Percentiles rank a stretch among this genome's conserved stretches.
Conservation (phyloP, 2,888 invertebrate species). For the Clostera curtula region DNA sequence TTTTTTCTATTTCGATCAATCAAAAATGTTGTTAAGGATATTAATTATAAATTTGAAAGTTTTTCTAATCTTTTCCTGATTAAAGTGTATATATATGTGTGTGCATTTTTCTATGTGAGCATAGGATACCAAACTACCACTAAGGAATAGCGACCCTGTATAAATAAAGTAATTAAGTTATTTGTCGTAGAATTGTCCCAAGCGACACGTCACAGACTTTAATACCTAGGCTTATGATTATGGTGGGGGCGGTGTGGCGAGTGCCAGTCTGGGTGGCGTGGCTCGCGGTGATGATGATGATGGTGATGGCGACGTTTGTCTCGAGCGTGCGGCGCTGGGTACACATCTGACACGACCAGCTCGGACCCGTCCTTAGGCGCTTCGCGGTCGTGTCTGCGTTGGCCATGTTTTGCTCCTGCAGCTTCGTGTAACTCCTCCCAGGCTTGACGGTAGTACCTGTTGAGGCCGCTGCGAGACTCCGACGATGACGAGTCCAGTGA, state of each 20-base stretch:
- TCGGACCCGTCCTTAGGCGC: constrained; percentile 84
- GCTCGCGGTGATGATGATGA: constrained; percentile 83
- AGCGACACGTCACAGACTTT: constrained; percentile 10
- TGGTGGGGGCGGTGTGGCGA: constrained; percentile 72
- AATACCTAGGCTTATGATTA: constrained; percentile 71
- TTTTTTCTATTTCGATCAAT: too few species aligned
- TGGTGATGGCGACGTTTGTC: constrained; percentile 82
- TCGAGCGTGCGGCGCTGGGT: constrained; percentile 52
- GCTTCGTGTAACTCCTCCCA: constrained; percentile 95
- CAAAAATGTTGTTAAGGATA: too few species aligned
- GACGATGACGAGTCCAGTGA: constrained; percentile 92
- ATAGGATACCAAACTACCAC: too few species aligned
- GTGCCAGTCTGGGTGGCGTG: constrained; percentile 74
- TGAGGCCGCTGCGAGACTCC: constrained; percentile 87
- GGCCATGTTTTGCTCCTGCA: constrained; percentile 74
- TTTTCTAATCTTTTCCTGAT: too few species aligned
- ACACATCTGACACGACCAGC: constrained; percentile 82
- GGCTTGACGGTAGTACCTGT: constrained; percentile 91
- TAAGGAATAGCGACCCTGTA: too few species aligned
- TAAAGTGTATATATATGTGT: too few species aligned
- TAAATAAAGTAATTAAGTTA: too few species aligned
- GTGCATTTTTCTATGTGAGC: too few species aligned
- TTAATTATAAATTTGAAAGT: too few species aligned
- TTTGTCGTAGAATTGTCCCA: neutral
- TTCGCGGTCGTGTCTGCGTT: constrained; percentile 59